Conservation (phyloP, 2,888 invertebrate genomes). For the Agrotis ipsilon region DNA sequence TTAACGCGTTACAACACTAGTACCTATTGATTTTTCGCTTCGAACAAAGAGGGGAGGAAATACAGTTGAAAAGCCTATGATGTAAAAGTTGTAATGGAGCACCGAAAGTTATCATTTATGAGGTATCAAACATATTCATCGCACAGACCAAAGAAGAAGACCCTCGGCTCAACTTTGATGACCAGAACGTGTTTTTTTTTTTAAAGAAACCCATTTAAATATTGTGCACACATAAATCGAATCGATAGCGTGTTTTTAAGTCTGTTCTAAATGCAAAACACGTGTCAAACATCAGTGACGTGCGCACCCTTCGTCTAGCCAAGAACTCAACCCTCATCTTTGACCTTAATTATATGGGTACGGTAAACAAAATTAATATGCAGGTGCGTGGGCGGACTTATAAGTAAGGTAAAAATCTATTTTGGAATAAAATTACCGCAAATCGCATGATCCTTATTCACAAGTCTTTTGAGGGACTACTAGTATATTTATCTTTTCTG, state of each 20-base stretch:
- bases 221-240: not conserved
- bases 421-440: too few relatives aligned
- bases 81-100: not conserved
- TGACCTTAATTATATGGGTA: not conserved
- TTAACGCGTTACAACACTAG: not conserved
- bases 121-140: not conserved
- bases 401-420: too few relatives aligned
- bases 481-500: too few relatives aligned
- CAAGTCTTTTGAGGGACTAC: too few relatives aligned
- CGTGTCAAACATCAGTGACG: not conserved
- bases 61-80: not conserved
- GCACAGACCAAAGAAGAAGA: not conserved
- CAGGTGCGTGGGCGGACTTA: too few relatives aligned
- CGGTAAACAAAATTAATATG: not conserved
- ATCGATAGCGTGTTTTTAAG: not conserved
- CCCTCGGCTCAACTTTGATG: too few relatives aligned
- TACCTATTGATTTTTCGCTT: not conserved
- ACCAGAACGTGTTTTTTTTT: not conserved
- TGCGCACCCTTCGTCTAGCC: not conserved
- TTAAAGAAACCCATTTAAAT: too few relatives aligned
- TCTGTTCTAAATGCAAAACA: not conserved
- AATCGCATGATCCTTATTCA: too few relatives aligned
- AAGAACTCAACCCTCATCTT: not conserved
- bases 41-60: not conserved
- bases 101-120: not conserved